Percentiles rank a stretch among this genome's conserved stretches.
Conservation (phyloP, 2,888 invertebrate genomes). For the Dolichopus griseipennis region DNA sequence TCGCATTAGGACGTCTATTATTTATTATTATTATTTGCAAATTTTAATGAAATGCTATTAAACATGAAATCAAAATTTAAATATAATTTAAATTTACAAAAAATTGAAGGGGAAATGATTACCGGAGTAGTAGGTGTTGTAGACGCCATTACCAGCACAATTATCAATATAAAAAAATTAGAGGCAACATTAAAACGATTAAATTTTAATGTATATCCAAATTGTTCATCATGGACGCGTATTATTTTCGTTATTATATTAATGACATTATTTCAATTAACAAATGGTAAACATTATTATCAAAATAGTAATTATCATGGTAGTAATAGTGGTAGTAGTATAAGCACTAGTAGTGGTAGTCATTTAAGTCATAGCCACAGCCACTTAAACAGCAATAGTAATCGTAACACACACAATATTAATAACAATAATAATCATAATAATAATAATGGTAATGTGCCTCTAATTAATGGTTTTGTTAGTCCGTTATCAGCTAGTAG, state of each 20-base stretch:
- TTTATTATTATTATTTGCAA: too few relatives aligned
- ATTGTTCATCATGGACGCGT: neutral
- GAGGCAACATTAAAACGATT: neutral
- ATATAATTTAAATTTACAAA: too few relatives aligned
- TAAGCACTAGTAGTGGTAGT: neutral
- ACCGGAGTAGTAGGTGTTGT: too few relatives aligned
- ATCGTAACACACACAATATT: too few relatives aligned
- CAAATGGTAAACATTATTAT: conserved; percentile 6
- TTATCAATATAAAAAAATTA: too few relatives aligned
- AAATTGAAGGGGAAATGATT: too few relatives aligned
- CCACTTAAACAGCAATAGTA: too few relatives aligned
- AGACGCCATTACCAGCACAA: too few relatives aligned
- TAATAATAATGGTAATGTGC: neutral
- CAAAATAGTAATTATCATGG: conserved; percentile 3
- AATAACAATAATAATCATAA: neutral
- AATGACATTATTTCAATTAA: neutral
- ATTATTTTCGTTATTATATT: neutral
- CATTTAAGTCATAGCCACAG: too few relatives aligned
- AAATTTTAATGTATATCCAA: neutral
- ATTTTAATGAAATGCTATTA: too few relatives aligned
- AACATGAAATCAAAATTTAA: too few relatives aligned
- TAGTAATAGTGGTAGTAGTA: neutral
- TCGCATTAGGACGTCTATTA: too few relatives aligned
- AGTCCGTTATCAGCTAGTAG: neutral
- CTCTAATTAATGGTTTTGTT: neutral